Base-by-base conservation (phyloP, 2,888 invertebrate genomes). In the Ethmia dodecea region DNA sequence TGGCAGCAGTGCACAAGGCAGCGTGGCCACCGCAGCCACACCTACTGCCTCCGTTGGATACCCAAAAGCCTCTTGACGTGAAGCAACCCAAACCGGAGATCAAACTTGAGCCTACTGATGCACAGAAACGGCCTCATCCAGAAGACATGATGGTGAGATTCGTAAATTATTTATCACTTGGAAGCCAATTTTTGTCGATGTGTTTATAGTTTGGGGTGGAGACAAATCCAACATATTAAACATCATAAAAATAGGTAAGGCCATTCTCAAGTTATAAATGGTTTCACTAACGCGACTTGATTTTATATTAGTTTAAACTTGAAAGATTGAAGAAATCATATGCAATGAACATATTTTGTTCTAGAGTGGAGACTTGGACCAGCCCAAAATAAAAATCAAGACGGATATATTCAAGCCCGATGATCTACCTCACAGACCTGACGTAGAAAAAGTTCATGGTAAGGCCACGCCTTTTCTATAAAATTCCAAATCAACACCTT, bases 361-460 rank as follows among this genome's bases (percentile, higher is more conserved):
- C 1, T 52, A 83, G 81, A 64, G 68, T 5, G 78, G 76, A 12
- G 84, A 83, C 34, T 41, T 84, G 38, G 87, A 87, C 22, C 84
- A 84, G 46, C 87, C 87, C 1, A 86, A 87, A 58, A 87, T 87
- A 43, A 87, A 87, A 52, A 87, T 87, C 27, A 87, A 87, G 53
- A 87, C 87, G 4, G 87, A 87, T 40, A 84, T 87, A 52, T 87
- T 86, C 47, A 86, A 87, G 49, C 86, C 86, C 0, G 84, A 86
- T 20, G 86, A 86, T 9, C 43, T 83, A 15, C 69, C 69, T 0
- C 71, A 69, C 33, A 62, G 80, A 54, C 69, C 73, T 0, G 59
- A 55, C 1, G 41, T 55, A 9, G 83, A 83, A 1, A 84, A 81
- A 43, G 62, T 75, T 3, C 52, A 63, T 27, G 78, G 79, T 76